These are phyloP conservation scores for Mormoops blainvillei DNA, from an alignment of 2,113 vertebrate species.

Conservation along the genomic window DNA sequence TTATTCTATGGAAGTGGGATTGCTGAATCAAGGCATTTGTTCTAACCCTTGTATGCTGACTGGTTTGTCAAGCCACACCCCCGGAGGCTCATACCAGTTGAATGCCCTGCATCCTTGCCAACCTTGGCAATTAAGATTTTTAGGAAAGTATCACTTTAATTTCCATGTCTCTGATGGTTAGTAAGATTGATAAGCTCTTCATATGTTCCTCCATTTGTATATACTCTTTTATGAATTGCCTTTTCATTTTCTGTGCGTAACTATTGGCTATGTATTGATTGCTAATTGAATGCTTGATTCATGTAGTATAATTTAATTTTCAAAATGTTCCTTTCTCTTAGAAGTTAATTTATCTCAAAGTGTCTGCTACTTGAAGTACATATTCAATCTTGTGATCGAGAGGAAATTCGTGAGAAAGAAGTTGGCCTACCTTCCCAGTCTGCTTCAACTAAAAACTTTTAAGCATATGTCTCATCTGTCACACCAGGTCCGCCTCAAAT, in stretches of 20 bases:
- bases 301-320: conserved; percentile 64
- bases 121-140: not conserved
- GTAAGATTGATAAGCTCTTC: not conserved
- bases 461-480: not conserved
- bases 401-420: not conserved
- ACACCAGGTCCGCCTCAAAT: fast-evolving
- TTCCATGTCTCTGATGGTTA: not conserved
- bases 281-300: conserved; percentile 51
- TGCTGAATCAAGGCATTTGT: not conserved
- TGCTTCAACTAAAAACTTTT: not conserved
- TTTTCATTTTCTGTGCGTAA: conserved; percentile 1
- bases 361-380: conserved; percentile 23
- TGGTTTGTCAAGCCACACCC: not conserved
- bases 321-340: conserved; percentile 42
- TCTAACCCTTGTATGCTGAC: not conserved
- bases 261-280: conserved; percentile 52
- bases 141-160: not conserved
- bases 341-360: conserved; percentile 58
- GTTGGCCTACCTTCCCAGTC: not conserved
- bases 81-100: not conserved
- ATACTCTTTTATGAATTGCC: conserved; percentile 13
- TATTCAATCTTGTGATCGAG: not conserved
- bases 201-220: not conserved
- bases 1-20: not conserved
- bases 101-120: not conserved